These are phyloP conservation scores for Cladorhizidae sp. DNA, from an alignment of 37 sponge, comb jelly and placozoan species.

Conservation along the genomic window DNA sequence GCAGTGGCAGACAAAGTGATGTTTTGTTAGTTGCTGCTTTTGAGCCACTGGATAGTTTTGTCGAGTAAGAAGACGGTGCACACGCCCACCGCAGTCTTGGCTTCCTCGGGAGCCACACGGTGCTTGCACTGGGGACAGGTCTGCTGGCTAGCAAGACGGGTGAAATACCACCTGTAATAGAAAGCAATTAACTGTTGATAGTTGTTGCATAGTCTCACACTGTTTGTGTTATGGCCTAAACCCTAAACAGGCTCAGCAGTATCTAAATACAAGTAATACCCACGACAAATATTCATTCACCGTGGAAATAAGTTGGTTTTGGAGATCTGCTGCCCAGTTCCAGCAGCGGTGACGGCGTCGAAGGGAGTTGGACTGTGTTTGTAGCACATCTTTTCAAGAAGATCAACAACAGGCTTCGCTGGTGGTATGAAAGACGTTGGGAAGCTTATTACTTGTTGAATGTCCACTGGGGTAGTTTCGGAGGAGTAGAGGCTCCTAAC, in stretches of 20 bases:
- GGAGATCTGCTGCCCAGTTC: not conserved
- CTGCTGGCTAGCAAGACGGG: slow-evolving; percentile 49
- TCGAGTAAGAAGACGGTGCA: slow-evolving; percentile 71
- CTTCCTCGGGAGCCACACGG: slow-evolving; percentile 72
- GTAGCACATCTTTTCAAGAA: slow-evolving; percentile 48
- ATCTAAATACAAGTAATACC: too few relatives aligned
- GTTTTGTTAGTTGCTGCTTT: not conserved
- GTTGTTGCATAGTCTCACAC: too few relatives aligned
- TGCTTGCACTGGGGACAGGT: slow-evolving; percentile 48
- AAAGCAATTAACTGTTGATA: too few relatives aligned
- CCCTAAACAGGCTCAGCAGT: too few relatives aligned
- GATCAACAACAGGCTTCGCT: not conserved
- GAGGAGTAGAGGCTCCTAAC: slow-evolving; percentile 89
- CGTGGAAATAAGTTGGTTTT: slow-evolving; percentile 39
- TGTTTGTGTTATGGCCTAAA: too few relatives aligned
- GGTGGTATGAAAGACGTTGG: not conserved
- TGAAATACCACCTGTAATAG: slow-evolving; percentile 48
- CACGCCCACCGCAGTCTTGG: slow-evolving; percentile 74
- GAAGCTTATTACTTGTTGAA: too few relatives aligned
- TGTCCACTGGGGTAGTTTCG: too few relatives aligned
- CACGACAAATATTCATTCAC: slow-evolving; percentile 14
- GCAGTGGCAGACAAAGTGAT: not conserved
- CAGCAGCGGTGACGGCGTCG: not conserved
- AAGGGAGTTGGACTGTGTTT: slow-evolving; percentile 30
- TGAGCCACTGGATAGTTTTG: slow-evolving; percentile 69